Base-by-base conservation (phyloP, 2,888 invertebrate genomes). In the Bellardia bayeri region DNA sequence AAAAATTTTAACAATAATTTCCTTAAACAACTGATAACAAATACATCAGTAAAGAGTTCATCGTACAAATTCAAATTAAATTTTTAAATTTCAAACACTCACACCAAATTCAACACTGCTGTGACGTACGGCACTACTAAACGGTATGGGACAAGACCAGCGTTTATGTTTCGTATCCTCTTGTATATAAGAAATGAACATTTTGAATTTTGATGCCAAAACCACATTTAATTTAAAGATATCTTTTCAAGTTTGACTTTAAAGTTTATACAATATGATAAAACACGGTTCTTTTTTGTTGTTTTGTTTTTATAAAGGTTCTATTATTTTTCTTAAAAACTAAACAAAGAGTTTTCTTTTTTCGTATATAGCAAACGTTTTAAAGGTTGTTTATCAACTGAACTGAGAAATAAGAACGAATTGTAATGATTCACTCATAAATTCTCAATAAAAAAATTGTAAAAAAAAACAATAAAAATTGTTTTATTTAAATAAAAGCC, bases 91-190 rank as follows among this genome's bases (percentile, higher is more conserved):
- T 30, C 33, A 9, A 69, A 49, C 68, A 88, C 87, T 88, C 82
- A 88, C 87, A 79, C 82, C 69, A 75, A 88, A 88, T 69, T 88
- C 87, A 64, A 61, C 16, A 64, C 87, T 78, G 64, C 85, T 88
- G 51, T 88, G 85, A n/a, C 82, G 82, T 74, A 79, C 23, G 58
- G 42, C 68, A 2, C 69, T 68, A 42, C 63, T 88, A n/a, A 80
- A 63, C 16, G 87, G 87, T 64, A 88, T 82, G 37, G 87, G 87
- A 45, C 87, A 85, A 56, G 87, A 88, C 87, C 87, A 88, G 42
- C 87, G 87, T 33, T 82, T 81, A 14, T 66, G 78, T 66, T 69
- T 84, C 14, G 76, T 63, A 81, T 81, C 81, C 75, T 81, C 72
- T 75, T 87, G 76, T 30, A 87, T 81, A 74, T 87, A 87, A 23